A percentile compares a stretch with the other conserved stretches of the same genome.
Evolutionary conservation across 2,113 vertebrate genomes (phyloP).

Genomic region (Nibea coibor): DNA sequence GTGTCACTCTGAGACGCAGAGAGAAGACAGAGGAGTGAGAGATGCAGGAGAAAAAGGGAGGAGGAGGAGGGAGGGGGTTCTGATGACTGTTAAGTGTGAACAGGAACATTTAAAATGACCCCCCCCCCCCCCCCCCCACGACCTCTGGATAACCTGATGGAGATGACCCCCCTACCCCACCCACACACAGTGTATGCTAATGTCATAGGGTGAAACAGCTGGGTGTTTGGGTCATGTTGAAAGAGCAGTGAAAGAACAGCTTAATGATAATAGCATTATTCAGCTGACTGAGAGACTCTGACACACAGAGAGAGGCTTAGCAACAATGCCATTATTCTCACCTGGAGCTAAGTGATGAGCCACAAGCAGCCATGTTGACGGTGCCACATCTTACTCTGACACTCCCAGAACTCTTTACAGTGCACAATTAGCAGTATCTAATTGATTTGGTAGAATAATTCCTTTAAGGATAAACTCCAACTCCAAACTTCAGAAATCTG

Average conservation of each 20-base stretch:
- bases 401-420: slow-evolving; percentile 2
- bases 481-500: no score
- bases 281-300: slow-evolving; percentile 59
- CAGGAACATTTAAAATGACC: slow-evolving; percentile 63
- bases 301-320: slow-evolving; percentile 55
- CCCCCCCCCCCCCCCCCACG: slow-evolving; percentile 51
- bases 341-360: slow-evolving; percentile 61
- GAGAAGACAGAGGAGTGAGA: neutral
- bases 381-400: neutral
- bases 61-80: slow-evolving; percentile 32
- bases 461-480: neutral
- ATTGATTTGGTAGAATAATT: no score
- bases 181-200: slow-evolving; percentile 78
- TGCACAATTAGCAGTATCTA: neutral
- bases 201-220: slow-evolving; percentile 77
- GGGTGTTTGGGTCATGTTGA: slow-evolving; percentile 72
- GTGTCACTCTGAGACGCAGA: neutral
- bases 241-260: slow-evolving; percentile 66
- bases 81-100: slow-evolving; percentile 50
- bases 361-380: neutral
- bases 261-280: slow-evolving; percentile 79
- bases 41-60: neutral
- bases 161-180: slow-evolving; percentile 70
- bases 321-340: slow-evolving; percentile 66
- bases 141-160: slow-evolving; percentile 80